These are phyloP conservation scores for Diadema setosum DNA, from an alignment of 35 echinoderm and acorn worm genomes.

Conservation along the genomic window DNA sequence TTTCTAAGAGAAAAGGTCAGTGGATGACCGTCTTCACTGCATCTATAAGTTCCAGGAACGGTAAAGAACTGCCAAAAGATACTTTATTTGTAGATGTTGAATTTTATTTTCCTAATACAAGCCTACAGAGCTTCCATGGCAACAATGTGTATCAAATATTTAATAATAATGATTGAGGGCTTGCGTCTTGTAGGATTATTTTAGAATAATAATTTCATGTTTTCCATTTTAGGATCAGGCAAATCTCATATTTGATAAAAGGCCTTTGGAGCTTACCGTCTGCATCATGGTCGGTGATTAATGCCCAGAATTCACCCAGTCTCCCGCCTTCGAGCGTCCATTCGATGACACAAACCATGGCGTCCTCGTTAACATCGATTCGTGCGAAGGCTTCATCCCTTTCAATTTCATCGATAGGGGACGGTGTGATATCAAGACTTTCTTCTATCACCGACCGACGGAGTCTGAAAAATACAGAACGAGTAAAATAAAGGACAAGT, in stretches of 20 bases:
- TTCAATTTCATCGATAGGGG: no score
- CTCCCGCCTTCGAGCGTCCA: not conserved
- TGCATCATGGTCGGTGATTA: not conserved
- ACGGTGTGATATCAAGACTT: no score
- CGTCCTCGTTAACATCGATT: not conserved
- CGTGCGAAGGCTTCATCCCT: not conserved
- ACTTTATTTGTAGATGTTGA: no score
- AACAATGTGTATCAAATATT: not conserved
- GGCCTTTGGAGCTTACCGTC: not conserved
- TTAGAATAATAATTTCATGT: not conserved
- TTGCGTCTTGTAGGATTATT: not conserved
- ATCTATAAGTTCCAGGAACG: no score
- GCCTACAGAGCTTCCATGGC: not conserved
- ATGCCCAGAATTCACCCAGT: not conserved
- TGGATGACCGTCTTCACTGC: not conserved
- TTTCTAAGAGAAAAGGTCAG: no score
- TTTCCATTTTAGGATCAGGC: no score
- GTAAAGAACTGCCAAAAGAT: no score
- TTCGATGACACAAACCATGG: not conserved
- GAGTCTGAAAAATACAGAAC: no score
- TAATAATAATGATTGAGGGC: not conserved
- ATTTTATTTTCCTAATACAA: no score
- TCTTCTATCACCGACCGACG: no score
- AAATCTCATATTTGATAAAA: no score
- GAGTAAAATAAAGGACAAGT: no score